Conservation (phyloP, 2,888 invertebrate genomes). For the Andrena haemorrhoa region DNA sequence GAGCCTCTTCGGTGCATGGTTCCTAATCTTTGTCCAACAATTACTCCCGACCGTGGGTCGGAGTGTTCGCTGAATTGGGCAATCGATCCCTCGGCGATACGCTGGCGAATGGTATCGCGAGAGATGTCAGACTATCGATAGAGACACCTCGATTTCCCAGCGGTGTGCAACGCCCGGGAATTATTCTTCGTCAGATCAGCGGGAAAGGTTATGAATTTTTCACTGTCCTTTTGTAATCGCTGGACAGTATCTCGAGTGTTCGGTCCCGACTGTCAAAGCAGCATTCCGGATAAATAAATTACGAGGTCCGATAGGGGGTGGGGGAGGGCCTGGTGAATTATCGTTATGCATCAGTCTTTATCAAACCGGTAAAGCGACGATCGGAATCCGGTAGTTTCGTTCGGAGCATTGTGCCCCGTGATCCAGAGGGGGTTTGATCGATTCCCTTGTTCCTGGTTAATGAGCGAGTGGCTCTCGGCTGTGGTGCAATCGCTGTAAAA, state of each 20-base stretch:
- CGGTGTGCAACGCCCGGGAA: neutral
- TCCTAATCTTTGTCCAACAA: slow-evolving; percentile 54
- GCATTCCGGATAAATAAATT: slow-evolving; percentile 58
- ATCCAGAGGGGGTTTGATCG: slow-evolving; percentile 58
- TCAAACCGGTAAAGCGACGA: slow-evolving; percentile 59
- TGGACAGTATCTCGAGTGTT: slow-evolving; percentile 27
- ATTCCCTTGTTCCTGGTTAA: slow-evolving; percentile 60
- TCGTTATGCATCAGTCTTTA: slow-evolving; percentile 66
- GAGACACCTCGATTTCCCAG: slow-evolving; percentile 26
- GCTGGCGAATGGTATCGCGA: slow-evolving; percentile 36
- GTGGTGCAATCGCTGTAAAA: slow-evolving; percentile 26
- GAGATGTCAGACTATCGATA: slow-evolving; percentile 14
- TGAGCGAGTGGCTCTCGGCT: slow-evolving; percentile 39
- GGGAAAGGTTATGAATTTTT: slow-evolving; percentile 34
- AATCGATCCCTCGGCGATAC: slow-evolving; percentile 36
- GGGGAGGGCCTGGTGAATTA: slow-evolving; percentile 49
- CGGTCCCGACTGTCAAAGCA: slow-evolving; percentile 35
- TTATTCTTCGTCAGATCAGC: slow-evolving; percentile 8
- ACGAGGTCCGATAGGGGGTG: slow-evolving; percentile 21
- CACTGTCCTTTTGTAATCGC: slow-evolving; percentile 26
- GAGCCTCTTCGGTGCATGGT: slow-evolving; percentile 8
- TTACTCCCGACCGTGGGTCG: slow-evolving; percentile 48
- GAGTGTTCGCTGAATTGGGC: slow-evolving; percentile 43
- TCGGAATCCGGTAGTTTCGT: slow-evolving; percentile 72
- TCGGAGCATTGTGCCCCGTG: slow-evolving; percentile 45